Base-by-base conservation (phyloP, 2,888 invertebrate genomes). In the Drosophila merina region DNA sequence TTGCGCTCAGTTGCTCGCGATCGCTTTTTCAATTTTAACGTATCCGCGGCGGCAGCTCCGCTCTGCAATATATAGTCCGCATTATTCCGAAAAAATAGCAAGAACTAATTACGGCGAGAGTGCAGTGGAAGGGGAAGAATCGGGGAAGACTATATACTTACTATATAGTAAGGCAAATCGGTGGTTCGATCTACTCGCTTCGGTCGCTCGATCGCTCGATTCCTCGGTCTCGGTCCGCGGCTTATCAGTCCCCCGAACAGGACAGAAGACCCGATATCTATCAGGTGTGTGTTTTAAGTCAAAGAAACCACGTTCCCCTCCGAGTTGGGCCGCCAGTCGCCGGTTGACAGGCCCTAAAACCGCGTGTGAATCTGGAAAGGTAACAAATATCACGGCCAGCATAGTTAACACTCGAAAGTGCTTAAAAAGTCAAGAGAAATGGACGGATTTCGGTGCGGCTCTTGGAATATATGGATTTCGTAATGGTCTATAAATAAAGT, bases 1-100 rank as follows among this genome's bases (percentile, higher is more conserved):
- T 89, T 88, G 86, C 85, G 89, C 88, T 89, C 88, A 89, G 89
- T 89, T 77, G 80, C 74, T 87, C 88, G 88, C 86, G 88, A 81
- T 81, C 88, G 86, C 81, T 75, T 81, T 89, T 86, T 86, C 79
- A 82, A 89, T 89, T 89, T 89, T 88, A 89, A 89, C 86, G 88
- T 78, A 79, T 72, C 64, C 70, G 55, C 44, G 36, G 31, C 31
- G 42, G 49, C 47, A 36, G 60, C 69, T 33, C 57, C 57, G 69
- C 71, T 54, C 44, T 40, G 42, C 6, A 10, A 59, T 54, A 59
- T 49, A 75, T 60, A 69, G 57, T 48, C 52, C 48, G 28, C 59
- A 44, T 55, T 10, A 58, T 70, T 72, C 44, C 56, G 38, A 58
- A 63, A 45, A 49, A 54, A 51, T 70, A 55, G 42, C 36, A 30